phyloP scores from a whole-genome alignment of 1,140 invertebrate species.

The Orius laevigatus region DNA sequence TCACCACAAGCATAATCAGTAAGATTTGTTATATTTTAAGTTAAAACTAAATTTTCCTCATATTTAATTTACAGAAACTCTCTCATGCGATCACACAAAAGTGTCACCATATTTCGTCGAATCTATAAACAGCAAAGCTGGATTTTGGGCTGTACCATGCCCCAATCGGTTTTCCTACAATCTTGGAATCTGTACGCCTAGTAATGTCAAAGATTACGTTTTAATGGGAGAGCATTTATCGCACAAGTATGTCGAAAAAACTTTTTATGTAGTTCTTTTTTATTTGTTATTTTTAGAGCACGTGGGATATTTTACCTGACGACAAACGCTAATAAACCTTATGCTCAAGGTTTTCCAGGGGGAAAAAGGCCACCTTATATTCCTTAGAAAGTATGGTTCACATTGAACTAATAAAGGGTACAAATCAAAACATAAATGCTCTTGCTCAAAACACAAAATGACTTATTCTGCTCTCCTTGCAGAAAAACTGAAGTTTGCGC shows the following conservation, averaged over 20 bases:
- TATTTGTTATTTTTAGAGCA: constrained; percentile 37
- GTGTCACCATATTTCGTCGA: constrained; percentile 77
- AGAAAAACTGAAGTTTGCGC: too few relatives aligned
- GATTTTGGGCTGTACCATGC: constrained; percentile 70
- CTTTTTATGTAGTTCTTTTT: not conserved
- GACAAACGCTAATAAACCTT: constrained; percentile 67
- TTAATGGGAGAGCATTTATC: constrained; percentile 67
- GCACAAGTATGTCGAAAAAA: constrained; percentile 40
- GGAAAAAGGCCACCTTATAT: constrained; percentile 21
- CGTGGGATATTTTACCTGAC: constrained; percentile 68
- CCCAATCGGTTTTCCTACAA: constrained; percentile 61
- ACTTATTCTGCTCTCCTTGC: too few relatives aligned
- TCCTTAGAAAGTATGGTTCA: constrained; percentile 4
- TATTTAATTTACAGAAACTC: constrained; percentile 46
- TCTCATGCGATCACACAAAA: constrained; percentile 75
- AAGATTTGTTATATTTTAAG: constrained; percentile 26
- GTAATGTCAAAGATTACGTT: constrained; percentile 52
- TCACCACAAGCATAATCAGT: constrained; percentile 61
- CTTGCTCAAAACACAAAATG: too few relatives aligned
- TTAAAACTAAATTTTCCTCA: not conserved
- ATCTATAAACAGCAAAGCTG: constrained; percentile 55
- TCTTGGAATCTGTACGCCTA: constrained; percentile 61
- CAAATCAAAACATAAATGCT: not conserved
- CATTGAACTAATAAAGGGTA: constrained; percentile 1
- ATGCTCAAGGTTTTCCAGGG: constrained; percentile 60